A percentile compares a stretch with the other conserved stretches of the same genome.
Conservation (phyloP, 2,888 invertebrate species). For the Cancer borealis region DNA sequence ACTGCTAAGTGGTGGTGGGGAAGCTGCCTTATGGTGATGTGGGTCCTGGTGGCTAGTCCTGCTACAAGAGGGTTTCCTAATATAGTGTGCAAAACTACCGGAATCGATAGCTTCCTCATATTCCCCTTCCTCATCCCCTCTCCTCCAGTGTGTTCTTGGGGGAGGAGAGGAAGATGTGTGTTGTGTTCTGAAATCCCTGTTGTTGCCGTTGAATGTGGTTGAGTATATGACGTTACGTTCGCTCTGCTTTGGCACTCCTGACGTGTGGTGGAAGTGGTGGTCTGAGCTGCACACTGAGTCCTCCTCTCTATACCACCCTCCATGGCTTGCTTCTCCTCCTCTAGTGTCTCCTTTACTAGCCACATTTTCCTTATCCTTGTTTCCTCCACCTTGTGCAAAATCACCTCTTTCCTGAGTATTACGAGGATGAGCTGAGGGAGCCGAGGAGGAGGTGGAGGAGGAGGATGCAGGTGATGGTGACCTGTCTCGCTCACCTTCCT, state of each 20-base stretch:
- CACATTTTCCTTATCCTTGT: constrained; percentile 61
- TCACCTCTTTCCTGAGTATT: constrained; percentile 35
- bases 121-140: neutral
- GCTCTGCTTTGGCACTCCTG: neutral
- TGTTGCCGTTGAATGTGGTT: neutral
- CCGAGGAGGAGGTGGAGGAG: constrained; percentile 23
- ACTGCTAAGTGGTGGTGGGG: neutral
- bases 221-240: constrained; percentile 10
- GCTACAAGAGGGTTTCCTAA: neutral
- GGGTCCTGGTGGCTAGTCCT: neutral
- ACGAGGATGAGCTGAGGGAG: neutral
- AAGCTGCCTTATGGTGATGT: neutral
- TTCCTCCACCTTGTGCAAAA: neutral
- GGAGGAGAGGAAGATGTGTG: neutral
- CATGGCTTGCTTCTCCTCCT: constrained; percentile 12
- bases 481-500: neutral
- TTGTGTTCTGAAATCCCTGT: neutral
- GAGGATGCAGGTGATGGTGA: constrained; percentile 34
- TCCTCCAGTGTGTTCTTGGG: neutral
- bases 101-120: neutral
- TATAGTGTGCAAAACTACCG: constrained; percentile 29
- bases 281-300: neutral
- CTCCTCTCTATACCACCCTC: constrained; percentile 7
- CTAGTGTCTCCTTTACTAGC: neutral
- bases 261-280: constrained; percentile 20